Conservation (phyloP, 2,113 vertebrate genomes). For the Calidris pugnax region DNA sequence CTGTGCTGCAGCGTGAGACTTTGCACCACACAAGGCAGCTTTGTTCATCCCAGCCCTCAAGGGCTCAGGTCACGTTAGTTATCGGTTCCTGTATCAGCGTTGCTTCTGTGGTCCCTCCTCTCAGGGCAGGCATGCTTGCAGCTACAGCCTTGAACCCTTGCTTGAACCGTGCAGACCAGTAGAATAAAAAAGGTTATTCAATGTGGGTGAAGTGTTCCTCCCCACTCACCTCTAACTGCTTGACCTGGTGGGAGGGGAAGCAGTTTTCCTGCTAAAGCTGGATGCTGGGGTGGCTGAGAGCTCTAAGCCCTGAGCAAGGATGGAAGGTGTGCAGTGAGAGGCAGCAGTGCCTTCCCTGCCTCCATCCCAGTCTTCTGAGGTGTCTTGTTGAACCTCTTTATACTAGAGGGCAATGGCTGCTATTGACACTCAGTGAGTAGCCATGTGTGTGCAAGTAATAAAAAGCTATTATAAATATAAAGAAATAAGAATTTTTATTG, state of each 20-base stretch:
- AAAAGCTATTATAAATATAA: not conserved
- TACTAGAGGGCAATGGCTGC: not conserved
- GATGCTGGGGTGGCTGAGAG: rapidly evolving
- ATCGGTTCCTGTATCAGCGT: not conserved
- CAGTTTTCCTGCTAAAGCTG: not conserved
- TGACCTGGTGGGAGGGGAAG: not conserved
- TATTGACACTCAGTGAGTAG: not conserved
- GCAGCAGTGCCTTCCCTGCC: not conserved
- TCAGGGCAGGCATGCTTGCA: not conserved
- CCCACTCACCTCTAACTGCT: not conserved
- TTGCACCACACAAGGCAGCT: not conserved
- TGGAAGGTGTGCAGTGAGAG: not conserved
- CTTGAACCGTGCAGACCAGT: not conserved
- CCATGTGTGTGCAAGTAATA: not conserved
- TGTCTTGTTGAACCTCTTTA: not conserved
- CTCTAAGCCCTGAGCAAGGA: not conserved
- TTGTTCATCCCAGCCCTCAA: not conserved
- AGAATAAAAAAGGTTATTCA: not conserved
- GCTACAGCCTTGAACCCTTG: not conserved
- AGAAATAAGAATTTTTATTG: not conserved
- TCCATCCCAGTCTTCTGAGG: not conserved
- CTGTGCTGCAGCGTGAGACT: not conserved
- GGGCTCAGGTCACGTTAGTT: not conserved
- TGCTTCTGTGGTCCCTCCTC: not conserved
- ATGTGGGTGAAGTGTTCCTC: not conserved